Evolutionary conservation across 2,888 invertebrate species (phyloP), one percentile per base, ranked within the genome.

Genomic region (Ypsolopha scabrella): DNA sequence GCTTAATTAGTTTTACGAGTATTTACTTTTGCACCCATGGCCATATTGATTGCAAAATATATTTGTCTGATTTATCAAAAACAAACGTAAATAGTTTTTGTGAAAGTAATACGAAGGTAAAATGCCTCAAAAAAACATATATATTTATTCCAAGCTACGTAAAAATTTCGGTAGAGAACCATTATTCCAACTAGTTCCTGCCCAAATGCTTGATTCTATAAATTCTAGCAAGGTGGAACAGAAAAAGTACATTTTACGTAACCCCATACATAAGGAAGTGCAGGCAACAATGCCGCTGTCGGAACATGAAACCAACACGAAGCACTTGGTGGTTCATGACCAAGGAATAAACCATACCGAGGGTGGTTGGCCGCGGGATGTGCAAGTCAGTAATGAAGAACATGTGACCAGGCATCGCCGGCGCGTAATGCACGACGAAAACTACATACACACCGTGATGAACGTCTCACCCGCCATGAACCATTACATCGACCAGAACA

Each of bases 311-410:
- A 82, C 89, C 34, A 93, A 93, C 66, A 93, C 93, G 51, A 68
- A 72, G 53, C 87, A 87, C 58, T 83, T 90, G 55, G 87, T 87
- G 60, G 88, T 87, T 62, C 83, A 80, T 52, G 80, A 82, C n/a
- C 85, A 86, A 55, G 92, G 92, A 8, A 88, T 94, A 67, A 89
- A 89, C 60, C 95, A 95, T 69, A 83, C 81, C 10, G 95, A 95
- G 74, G 95, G 95, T 54, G 95, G 94, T 13, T 95, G 95, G 95
- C 94, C 95, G 1, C 91, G 91, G 63, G 95, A 95, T 58, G 80
- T 92, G 8, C 90, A 90, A 57, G 71, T 80, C 53, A 73, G 82
- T 47, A 90, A 91, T 63, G 88, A 91, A 59, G 95, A 95, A 59
- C 92, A 92, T 64, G 90, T 92, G 7, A 69, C 87, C 43, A 88